Evolutionary conservation across 2,113 vertebrate genomes (phyloP).

Genomic region (Catharus minimus): DNA sequence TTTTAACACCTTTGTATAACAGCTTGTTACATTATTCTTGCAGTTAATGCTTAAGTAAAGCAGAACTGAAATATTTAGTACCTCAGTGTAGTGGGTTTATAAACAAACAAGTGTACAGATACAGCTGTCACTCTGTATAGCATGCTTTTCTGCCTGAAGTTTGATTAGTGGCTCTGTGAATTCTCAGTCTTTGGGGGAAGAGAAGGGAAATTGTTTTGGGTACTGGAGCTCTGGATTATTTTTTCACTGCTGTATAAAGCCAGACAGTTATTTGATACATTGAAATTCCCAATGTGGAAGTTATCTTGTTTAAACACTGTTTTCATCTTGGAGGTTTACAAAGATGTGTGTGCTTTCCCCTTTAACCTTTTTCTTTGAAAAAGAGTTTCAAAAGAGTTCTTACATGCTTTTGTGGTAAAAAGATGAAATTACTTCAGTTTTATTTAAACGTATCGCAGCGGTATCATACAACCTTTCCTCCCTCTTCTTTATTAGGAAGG

Average conservation of each 20-base stretch:
- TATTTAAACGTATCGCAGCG: neutral
- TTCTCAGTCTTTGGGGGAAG: neutral
- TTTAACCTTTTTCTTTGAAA: neutral
- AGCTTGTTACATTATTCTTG: neutral
- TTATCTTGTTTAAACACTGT: neutral
- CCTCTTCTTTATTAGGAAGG: neutral
- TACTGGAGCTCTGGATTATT: neutral
- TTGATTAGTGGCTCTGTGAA: neutral
- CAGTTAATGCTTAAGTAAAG: neutral
- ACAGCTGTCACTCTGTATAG: neutral
- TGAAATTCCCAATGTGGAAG: neutral
- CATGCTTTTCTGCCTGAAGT: neutral
- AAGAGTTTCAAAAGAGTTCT: neutral
- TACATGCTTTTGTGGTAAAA: neutral
- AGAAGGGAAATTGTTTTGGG: neutral
- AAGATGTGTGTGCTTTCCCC: neutral
- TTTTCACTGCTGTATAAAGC: neutral
- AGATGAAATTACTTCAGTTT: neutral
- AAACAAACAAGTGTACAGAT: neutral
- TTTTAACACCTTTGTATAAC: neutral
- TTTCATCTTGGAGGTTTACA: neutral
- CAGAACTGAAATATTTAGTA: neutral
- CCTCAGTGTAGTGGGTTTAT: neutral
- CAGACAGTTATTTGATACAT: rapidly evolving
- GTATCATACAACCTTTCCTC: neutral